Percentiles rank a stretch among this genome's conserved stretches.
Conservation (phyloP, 2,113 vertebrate species). For the Cynopterus brachyotis region DNA sequence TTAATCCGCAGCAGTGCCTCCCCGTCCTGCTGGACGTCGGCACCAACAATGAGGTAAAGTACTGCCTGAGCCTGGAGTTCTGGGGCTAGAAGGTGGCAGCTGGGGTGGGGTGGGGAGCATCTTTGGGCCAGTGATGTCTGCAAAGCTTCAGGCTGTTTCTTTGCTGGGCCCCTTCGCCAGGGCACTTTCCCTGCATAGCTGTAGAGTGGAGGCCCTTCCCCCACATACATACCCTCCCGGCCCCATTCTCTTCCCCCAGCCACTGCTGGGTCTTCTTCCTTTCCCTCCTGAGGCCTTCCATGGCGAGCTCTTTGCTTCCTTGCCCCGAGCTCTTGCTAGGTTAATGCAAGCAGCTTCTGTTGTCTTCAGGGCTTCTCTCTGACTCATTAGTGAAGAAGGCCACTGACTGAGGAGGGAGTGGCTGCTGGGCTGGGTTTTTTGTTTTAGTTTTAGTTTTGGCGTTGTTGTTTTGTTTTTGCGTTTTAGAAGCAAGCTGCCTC, state of each 20-base stretch:
- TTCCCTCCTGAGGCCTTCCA: background rate
- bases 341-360: too few species aligned
- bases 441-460: too few species aligned
- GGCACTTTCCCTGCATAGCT: too few species aligned
- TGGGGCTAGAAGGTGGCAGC: background rate
- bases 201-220: background rate
- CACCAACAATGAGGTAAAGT: constrained; percentile 94
- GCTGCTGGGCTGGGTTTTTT: background rate
- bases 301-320: background rate
- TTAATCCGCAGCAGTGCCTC: constrained; percentile 93
- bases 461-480: background rate
- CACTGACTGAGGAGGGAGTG: background rate
- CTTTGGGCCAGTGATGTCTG: background rate
- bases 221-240: background rate
- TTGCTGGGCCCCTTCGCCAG: background rate
- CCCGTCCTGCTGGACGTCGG: constrained; percentile 98
- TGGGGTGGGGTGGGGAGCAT: too few species aligned
- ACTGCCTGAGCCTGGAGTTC: background rate
- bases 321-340: too few species aligned
- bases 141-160: background rate
- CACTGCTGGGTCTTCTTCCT: background rate
- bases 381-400: background rate
- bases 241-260: too few species aligned
- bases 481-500: background rate
- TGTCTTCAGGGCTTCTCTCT: background rate